Evolutionary conservation across 2,797 vertebrate species (phyloP), one percentile per base, ranked within the genome.

Genomic region (Eupleurogrammus muticus): DNA sequence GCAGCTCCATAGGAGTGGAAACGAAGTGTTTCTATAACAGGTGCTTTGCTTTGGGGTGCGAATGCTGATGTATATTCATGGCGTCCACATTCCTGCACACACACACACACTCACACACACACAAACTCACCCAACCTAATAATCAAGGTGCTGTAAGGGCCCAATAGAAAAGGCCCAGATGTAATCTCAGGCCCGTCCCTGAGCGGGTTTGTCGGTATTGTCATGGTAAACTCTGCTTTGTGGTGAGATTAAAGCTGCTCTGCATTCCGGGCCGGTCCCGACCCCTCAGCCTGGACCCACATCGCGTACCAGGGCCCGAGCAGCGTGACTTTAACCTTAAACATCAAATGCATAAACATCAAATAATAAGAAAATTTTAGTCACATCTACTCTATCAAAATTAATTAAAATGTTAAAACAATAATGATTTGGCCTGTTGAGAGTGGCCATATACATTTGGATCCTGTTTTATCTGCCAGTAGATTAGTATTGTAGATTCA

Each of bases 221-320:
- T 77, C 34, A 63, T 74, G 71, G 53, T 73, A 83, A 87, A 80
- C n/a, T 2, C 70, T 35, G 24, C 14, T 56, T 70, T 79, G 66
- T 77, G 68, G 14, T 24, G 50, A 69, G 59, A 79, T 79, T 70
- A 69, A 82, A 75, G 62, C 20, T 28, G 47, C 16, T 53, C 35
- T 55, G n/a, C 59, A 19, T 62, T 21, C 38, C 54, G 70, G 47
- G 57, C 17, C 5, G 53, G 48, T 54, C 12, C 9, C 48, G 20
- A 2, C 46, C 2, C 35, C 32, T 51, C 23, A 66, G 42, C n/a
- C 52, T 28, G 24, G 53, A 77, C 59, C 32, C 21, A 47, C 17
- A 42, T 42, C 20, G 14, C 34, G 11, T 24, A 54, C 32, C 19
- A 24, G 7, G 34, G 21, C 32, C 16, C 32, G 17, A 51, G 51